Evolutionary conservation across 2,113 vertebrate genomes (phyloP).

Genomic region (Cyprinodon tularosa): DNA sequence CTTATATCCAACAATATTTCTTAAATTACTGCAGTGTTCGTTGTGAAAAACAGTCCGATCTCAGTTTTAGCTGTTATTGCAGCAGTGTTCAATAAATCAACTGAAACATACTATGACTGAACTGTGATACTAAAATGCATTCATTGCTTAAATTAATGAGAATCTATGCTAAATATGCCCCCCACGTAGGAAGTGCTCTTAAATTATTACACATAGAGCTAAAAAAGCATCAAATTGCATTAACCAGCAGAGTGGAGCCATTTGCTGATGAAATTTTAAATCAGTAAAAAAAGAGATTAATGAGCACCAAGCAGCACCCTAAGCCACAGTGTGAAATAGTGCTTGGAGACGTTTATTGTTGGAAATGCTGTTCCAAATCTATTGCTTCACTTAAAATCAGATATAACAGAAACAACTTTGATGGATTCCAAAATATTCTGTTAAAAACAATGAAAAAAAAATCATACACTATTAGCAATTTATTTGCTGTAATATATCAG

Average conservation of each 20-base stretch:
- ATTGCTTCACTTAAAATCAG: conserved; percentile 45
- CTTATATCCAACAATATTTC: background rate
- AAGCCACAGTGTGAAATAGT: conserved; percentile 46
- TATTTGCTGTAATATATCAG: background rate
- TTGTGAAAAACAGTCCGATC: conserved; percentile 11
- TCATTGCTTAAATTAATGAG: conserved; percentile 65
- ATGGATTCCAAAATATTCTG: conserved; percentile 12
- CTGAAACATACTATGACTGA: conserved; percentile 30
- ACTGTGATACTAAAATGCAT: conserved; percentile 31
- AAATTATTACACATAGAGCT: conserved; percentile 58
- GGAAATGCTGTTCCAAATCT: conserved; percentile 58
- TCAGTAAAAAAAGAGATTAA: conserved; percentile 77
- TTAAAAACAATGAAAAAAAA: conserved; percentile 18
- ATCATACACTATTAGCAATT: background rate
- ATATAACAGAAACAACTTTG: conserved; percentile 35
- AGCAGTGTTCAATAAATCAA: conserved; percentile 30
- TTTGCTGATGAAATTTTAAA: conserved; percentile 77
- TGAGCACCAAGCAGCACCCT: conserved; percentile 63
- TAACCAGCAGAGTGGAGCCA: conserved; percentile 70
- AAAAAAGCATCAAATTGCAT: conserved; percentile 70
- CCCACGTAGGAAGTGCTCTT: conserved; percentile 57
- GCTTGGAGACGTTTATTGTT: conserved; percentile 57
- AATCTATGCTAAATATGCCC: conserved; percentile 57
- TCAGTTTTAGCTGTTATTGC: background rate
- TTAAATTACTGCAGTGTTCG: background rate